Percentiles rank a stretch among this genome's conserved stretches.
Evolutionary conservation across 2,113 vertebrate species (phyloP).

Genomic region (Archilochus colubris): DNA sequence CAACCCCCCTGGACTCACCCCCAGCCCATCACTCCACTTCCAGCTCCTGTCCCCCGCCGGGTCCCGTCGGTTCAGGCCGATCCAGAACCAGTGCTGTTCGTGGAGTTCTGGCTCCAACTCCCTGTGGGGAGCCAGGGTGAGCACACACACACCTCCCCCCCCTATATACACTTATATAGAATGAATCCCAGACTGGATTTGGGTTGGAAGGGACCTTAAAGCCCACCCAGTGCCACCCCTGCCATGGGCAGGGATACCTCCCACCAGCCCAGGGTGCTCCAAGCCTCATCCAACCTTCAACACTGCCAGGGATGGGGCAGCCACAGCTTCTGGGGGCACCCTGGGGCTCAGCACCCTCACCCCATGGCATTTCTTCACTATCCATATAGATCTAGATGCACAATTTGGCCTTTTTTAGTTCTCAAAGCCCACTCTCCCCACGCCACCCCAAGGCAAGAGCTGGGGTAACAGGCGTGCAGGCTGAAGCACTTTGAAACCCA

Average conservation of each 20-base stretch:
- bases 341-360: no score
- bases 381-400: background rate
- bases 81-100: slow-evolving; percentile 97
- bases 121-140: slow-evolving; percentile 32
- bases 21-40: slow-evolving; percentile 92
- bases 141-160: background rate
- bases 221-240: no score
- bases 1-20: slow-evolving; percentile 77
- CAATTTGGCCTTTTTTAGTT: background rate
- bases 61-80: slow-evolving; percentile 91
- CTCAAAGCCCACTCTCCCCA: background rate
- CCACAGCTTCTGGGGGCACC: no score
- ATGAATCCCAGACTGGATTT: no score
- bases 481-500: background rate
- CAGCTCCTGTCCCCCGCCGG: slow-evolving; percentile 85
- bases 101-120: slow-evolving; percentile 87
- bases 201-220: no score
- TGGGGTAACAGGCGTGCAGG: background rate
- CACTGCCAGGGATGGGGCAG: no score
- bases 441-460: background rate
- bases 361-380: no score
- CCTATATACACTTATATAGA: background rate
- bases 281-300: no score
- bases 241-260: no score
- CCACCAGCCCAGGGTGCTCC: no score